A percentile compares a stretch with the other conserved stretches of the same genome.
These are phyloP conservation scores for Triops cancriformis DNA, from an alignment of 1,140 invertebrate genomes.

Conservation along the genomic window DNA sequence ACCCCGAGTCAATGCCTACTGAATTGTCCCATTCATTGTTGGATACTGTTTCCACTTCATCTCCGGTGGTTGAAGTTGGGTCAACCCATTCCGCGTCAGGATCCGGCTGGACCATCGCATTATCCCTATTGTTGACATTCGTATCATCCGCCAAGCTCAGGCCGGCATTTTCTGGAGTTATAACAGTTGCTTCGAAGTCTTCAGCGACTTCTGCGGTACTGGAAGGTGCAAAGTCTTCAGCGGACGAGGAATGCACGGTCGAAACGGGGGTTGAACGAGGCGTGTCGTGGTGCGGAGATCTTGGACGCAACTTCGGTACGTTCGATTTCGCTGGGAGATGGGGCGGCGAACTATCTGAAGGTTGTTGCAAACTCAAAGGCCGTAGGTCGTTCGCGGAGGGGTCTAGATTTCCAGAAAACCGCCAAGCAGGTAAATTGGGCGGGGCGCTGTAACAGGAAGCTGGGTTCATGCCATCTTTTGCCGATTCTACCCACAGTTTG, in stretches of 20 bases:
- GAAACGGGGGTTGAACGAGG: background rate
- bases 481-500: background rate
- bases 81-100: background rate
- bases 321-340: background rate
- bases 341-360: background rate
- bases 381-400: background rate
- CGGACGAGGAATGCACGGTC: background rate
- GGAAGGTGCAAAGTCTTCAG: background rate
- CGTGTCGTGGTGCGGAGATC: background rate
- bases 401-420: background rate
- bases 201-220: background rate
- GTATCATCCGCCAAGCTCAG: background rate
- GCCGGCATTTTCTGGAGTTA: background rate
- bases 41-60: background rate
- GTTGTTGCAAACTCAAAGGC: background rate
- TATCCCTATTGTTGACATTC: background rate
- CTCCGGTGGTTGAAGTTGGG: background rate
- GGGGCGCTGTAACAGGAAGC: background rate
- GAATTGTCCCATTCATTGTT: background rate
- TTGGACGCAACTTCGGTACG: background rate
- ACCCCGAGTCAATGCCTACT: background rate
- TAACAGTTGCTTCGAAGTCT: background rate
- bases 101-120: background rate
- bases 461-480: background rate
- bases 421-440: background rate